Evolutionary conservation across 2,888 invertebrate genomes (phyloP).

Genomic region (Sericinus montela): DNA sequence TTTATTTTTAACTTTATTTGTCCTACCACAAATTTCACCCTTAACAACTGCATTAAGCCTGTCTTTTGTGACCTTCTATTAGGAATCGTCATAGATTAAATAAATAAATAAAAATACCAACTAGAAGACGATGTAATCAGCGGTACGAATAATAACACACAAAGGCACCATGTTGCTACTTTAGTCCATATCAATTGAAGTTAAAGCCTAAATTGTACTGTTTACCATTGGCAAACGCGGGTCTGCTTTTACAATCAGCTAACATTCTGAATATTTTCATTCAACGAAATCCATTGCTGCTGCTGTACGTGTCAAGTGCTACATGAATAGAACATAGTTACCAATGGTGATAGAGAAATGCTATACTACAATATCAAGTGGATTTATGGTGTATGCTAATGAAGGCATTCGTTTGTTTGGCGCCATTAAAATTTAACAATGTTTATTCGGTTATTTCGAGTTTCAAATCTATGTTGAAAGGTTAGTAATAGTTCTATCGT

Average conservation of each 20-base stretch:
- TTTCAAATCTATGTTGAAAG: conserved; percentile 35
- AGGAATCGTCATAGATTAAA: too few species aligned
- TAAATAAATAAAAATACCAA: background rate
- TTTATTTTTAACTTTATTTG: too few species aligned
- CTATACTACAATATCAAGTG: too few species aligned
- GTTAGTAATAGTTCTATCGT: conserved; percentile 28
- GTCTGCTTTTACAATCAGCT: conserved; percentile 43
- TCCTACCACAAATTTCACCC: too few species aligned
- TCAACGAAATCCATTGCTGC: conserved; percentile 18
- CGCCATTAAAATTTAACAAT: conserved; percentile 43
- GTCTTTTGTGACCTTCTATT: too few species aligned
- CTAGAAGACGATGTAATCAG: background rate
- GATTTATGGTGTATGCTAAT: background rate
- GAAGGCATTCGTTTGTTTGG: conserved; percentile 20
- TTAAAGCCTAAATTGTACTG: conserved; percentile 54
- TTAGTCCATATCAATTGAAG: conserved; percentile 37
- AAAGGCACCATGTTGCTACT: conserved; percentile 31
- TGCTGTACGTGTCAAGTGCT: background rate
- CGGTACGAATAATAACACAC: conserved; percentile 8
- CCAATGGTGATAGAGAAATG: too few species aligned
- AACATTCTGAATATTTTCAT: conserved; percentile 1
- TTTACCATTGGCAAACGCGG: conserved; percentile 46
- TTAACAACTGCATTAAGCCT: too few species aligned
- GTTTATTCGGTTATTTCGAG: conserved; percentile 49
- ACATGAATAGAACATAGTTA: too few species aligned